A percentile compares a stretch with the other conserved stretches of the same genome.
phyloP scores from a whole-genome alignment of 1,140 invertebrate species.

The Dysdera silvatica region DNA sequence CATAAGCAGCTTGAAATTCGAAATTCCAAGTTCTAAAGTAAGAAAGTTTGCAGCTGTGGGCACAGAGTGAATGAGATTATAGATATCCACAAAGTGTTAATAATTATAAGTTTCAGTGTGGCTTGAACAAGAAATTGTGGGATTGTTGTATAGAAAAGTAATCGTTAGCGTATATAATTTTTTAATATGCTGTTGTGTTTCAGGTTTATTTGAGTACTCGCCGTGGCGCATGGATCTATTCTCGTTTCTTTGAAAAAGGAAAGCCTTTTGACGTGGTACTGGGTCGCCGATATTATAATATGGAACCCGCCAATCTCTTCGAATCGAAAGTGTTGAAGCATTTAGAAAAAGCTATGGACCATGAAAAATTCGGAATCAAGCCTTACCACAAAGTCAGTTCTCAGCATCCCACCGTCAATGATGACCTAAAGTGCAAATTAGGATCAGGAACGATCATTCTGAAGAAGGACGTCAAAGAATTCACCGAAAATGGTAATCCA shows the following conservation, averaged over 20 bases:
- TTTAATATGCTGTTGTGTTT: neutral
- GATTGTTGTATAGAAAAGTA: no score
- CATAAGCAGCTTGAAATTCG: no score
- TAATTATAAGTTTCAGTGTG: no score
- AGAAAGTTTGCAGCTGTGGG: no score
- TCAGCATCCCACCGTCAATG: constrained; percentile 52
- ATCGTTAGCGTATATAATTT: no score
- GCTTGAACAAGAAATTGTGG: no score
- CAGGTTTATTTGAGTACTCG: constrained; percentile 48
- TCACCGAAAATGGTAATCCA: no score
- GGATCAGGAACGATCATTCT: constrained; percentile 45
- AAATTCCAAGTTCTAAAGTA: no score
- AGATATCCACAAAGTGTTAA: no score
- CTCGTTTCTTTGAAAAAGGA: constrained; percentile 41
- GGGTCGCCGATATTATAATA: neutral
- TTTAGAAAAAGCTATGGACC: constrained; percentile 43
- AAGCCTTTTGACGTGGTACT: constrained; percentile 37
- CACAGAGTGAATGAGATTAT: no score
- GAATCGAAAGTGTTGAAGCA: no score
- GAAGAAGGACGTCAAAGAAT: constrained; percentile 41
- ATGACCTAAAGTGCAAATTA: constrained; percentile 49
- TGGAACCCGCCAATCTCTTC: no score
- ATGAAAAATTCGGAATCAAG: constrained; percentile 45
- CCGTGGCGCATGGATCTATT: constrained; percentile 47
- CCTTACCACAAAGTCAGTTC: constrained; percentile 44